Percentiles rank a stretch among this genome's conserved stretches.
Evolutionary conservation across 1,140 invertebrate genomes (phyloP).

Genomic region (Eumeta japonica): DNA sequence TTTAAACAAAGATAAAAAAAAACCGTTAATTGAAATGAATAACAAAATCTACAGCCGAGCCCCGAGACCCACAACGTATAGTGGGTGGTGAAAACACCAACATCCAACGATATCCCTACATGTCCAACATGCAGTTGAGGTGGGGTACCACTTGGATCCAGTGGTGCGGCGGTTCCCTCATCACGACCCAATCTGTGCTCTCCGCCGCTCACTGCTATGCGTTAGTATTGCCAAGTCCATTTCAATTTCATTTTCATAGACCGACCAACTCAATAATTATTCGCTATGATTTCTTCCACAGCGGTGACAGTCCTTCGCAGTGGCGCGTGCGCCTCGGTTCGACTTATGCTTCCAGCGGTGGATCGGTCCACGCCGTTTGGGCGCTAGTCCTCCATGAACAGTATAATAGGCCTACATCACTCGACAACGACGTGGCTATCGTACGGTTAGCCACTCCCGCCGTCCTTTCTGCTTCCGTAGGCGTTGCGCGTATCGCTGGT

Average conservation of each 20-base stretch:
- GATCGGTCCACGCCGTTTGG: conserved; percentile 28
- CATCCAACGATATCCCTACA: conserved; percentile 59
- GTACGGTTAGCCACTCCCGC: conserved; percentile 27
- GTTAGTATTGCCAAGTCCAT: neutral
- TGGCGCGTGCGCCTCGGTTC: conserved; percentile 28
- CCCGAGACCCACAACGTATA: conserved; percentile 12
- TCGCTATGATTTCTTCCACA: no score
- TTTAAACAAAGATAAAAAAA: no score
- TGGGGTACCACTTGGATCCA: conserved; percentile 23
- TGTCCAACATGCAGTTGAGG: conserved; percentile 44
- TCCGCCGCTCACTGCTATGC: conserved; percentile 58
- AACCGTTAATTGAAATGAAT: no score
- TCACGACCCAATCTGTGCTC: conserved; percentile 33
- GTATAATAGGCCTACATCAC: conserved; percentile 43
- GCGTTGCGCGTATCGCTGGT: conserved; percentile 21
- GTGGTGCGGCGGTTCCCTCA: conserved; percentile 54
- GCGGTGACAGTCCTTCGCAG: conserved; percentile 11
- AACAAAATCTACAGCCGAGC: no score
- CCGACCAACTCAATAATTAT: neutral
- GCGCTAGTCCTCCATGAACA: conserved; percentile 45
- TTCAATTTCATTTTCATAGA: neutral
- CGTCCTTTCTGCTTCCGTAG: conserved; percentile 14
- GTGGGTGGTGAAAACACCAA: conserved; percentile 54
- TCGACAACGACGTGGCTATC: conserved; percentile 64
- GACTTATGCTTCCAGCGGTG: conserved; percentile 32